phyloP scores from a whole-genome alignment of 1,140 invertebrate species.

The Drosophila sp. region DNA sequence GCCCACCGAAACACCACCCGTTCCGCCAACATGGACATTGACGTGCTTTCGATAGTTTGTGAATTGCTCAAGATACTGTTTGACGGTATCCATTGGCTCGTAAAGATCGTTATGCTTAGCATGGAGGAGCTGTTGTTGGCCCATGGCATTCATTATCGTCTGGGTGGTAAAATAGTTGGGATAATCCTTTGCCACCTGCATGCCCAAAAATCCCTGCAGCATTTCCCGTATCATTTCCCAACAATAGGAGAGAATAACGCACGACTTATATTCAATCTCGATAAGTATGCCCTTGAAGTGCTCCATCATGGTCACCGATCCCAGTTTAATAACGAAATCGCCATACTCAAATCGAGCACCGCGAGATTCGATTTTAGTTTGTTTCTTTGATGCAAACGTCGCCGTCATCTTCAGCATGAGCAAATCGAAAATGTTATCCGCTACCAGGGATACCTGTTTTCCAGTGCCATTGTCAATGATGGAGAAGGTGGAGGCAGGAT shows the following conservation, averaged over 20 bases:
- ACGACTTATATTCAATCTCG: conserved; percentile 97
- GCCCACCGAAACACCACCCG: conserved; percentile 8
- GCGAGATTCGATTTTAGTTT: conserved; percentile 94
- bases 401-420: conserved; percentile 94
- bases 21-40: conserved; percentile 41
- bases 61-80: conserved; percentile 98
- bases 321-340: conserved; percentile 97
- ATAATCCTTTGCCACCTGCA: conserved; percentile 86
- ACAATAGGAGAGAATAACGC: conserved; percentile 92
- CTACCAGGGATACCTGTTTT: conserved; percentile 93
- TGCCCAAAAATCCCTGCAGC: conserved; percentile 94
- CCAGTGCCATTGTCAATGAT: conserved; percentile 92
- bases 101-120: conserved; percentile 91
- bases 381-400: conserved; percentile 95
- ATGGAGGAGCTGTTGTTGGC: conserved; percentile 76
- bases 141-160: conserved; percentile 74
- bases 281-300: conserved; percentile 97
- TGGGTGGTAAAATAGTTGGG: conserved; percentile 86
- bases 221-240: conserved; percentile 97
- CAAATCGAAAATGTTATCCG: conserved; percentile 95
- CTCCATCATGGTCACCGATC: conserved; percentile 95
- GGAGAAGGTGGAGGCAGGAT: conserved; percentile 96
- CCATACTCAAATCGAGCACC: conserved; percentile 95
- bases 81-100: conserved; percentile 94
- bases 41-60: conserved; percentile 91